A percentile compares a stretch with the other conserved stretches of the same genome.
Evolutionary conservation across 2,888 invertebrate species (phyloP).

Genomic region (Erebia ligea): DNA sequence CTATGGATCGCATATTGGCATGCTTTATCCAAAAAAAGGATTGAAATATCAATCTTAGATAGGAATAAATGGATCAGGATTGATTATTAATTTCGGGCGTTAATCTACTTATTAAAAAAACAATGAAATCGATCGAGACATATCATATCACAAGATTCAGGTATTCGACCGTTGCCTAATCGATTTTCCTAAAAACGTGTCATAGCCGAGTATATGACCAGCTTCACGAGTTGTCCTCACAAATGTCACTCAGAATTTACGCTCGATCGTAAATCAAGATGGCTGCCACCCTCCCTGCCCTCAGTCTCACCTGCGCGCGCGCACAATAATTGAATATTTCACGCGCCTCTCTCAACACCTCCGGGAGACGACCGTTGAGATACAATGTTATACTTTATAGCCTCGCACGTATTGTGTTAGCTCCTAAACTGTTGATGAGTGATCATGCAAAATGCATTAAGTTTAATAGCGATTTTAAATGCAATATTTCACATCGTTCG

Average conservation of each 20-base stretch:
- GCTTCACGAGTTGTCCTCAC: slow-evolving; percentile 64
- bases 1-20: no score
- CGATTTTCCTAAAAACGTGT: slow-evolving; percentile 68
- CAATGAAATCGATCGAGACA: no score
- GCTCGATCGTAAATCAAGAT: slow-evolving; percentile 80
- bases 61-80: no score
- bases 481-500: slow-evolving; percentile 79
- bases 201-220: slow-evolving; percentile 55
- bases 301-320: slow-evolving; percentile 70
- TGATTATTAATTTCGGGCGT: no score
- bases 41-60: no score
- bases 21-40: no score
- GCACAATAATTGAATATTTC: slow-evolving; percentile 82
- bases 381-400: slow-evolving; percentile 80
- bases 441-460: slow-evolving; percentile 78
- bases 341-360: slow-evolving; percentile 81
- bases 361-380: slow-evolving; percentile 59
- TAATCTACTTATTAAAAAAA: background rate
- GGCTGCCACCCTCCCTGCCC: slow-evolving; percentile 61
- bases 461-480: slow-evolving; percentile 79
- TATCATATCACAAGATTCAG: no score
- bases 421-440: slow-evolving; percentile 80
- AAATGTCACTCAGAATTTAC: slow-evolving; percentile 81
- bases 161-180: slow-evolving; percentile 42
- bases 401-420: slow-evolving; percentile 77